Conservation (phyloP, 2,797 vertebrate species). For the Premnoplex brunnescens region DNA sequence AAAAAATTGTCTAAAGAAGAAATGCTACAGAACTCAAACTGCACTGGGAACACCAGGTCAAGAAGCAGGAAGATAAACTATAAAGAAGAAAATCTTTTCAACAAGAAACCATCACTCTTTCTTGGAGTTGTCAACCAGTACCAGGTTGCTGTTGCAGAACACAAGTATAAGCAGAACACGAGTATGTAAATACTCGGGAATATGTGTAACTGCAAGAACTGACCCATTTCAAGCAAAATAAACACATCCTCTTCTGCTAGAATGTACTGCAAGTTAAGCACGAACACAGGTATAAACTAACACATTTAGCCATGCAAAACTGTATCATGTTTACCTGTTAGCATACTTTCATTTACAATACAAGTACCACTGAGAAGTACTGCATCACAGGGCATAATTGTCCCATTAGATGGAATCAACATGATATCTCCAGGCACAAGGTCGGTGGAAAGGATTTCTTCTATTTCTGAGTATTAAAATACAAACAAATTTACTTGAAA, state of each 20-base stretch:
- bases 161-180: not conserved
- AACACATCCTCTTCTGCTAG: not conserved
- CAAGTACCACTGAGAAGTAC: slow-evolving; percentile 95
- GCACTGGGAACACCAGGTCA: not conserved
- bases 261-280: not conserved
- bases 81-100: not conserved
- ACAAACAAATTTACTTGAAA: slow-evolving; percentile 25
- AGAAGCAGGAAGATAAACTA: not conserved
- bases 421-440: slow-evolving; percentile 95
- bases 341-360: slow-evolving; percentile 99
- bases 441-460: slow-evolving; percentile 94
- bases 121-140: not conserved
- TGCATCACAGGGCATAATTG: slow-evolving; percentile 96
- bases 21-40: not conserved
- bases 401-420: slow-evolving; percentile 93
- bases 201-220: not conserved
- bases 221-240: not conserved
- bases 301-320: not conserved
- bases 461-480: slow-evolving; percentile 80
- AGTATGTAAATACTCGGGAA: not conserved
- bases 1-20: not conserved
- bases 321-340: slow-evolving; percentile 87
- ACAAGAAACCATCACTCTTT: not conserved
- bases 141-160: not conserved
- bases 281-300: not conserved